These are phyloP conservation scores for Allygus modestus DNA, from an alignment of 2,888 invertebrate species.

Conservation along the genomic window DNA sequence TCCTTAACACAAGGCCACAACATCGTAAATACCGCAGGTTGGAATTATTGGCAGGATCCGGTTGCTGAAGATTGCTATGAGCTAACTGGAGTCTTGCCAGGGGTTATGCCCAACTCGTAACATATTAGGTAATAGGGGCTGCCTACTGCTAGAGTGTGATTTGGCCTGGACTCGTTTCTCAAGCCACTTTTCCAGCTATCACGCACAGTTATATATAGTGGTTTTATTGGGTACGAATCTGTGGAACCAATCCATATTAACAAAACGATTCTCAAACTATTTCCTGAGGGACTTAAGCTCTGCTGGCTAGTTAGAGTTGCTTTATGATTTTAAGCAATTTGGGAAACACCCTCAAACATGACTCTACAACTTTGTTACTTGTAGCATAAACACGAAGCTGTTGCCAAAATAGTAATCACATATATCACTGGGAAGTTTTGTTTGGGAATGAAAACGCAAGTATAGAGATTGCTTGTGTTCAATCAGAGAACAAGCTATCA, in stretches of 20 bases:
- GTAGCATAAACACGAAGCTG: too few relatives aligned
- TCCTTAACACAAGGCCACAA: not conserved
- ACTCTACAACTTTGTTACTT: too few relatives aligned
- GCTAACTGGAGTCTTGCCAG: conserved; percentile 21
- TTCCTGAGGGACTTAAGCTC: too few relatives aligned
- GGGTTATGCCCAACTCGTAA: not conserved
- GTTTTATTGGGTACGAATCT: not conserved
- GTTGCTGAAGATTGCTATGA: conserved; percentile 6
- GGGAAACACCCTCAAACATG: too few relatives aligned
- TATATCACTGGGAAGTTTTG: too few relatives aligned
- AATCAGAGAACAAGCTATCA: too few relatives aligned
- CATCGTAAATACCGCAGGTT: not conserved
- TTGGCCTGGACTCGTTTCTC: not conserved
- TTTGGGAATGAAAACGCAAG: too few relatives aligned
- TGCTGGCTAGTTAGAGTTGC: too few relatives aligned
- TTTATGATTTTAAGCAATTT: too few relatives aligned
- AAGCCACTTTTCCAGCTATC: not conserved
- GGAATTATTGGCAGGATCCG: conserved; percentile 24
- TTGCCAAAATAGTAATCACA: too few relatives aligned
- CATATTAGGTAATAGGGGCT: not conserved
- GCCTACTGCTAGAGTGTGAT: not conserved
- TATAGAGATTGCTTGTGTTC: too few relatives aligned
- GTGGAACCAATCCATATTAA: not conserved
- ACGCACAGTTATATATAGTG: not conserved
- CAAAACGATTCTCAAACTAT: too few relatives aligned